These are phyloP conservation scores for Parazoanthus atlanticus DNA, from an alignment of 92 coral and sea anemone genomes.

Conservation along the genomic window DNA sequence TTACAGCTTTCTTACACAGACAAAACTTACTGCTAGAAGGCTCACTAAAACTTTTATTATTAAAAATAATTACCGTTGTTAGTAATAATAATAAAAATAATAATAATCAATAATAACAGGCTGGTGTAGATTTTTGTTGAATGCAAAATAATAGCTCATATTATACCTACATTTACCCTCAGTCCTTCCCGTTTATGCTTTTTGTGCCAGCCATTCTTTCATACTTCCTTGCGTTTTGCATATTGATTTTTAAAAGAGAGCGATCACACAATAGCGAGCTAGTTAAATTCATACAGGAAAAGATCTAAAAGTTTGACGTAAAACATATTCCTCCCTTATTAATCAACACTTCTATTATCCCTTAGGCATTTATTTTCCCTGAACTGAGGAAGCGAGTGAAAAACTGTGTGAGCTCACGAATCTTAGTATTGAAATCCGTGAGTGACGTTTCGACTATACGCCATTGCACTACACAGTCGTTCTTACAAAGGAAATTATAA, in stretches of 20 bases:
- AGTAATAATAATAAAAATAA: constrained; percentile 1
- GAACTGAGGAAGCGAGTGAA: too few species aligned
- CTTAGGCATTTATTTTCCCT: too few species aligned
- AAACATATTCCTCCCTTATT: too few species aligned
- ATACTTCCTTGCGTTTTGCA: neutral
- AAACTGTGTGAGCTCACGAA: too few species aligned
- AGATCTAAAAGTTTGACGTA: neutral
- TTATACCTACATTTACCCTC: neutral
- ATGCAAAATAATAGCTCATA: neutral
- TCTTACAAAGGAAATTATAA: too few species aligned
- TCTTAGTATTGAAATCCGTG: too few species aligned
- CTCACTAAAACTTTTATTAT: neutral
- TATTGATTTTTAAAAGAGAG: neutral
- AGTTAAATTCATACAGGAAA: neutral
- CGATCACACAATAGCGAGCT: neutral
- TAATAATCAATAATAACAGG: neutral
- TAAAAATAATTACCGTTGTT: neutral
- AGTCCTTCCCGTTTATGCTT: neutral
- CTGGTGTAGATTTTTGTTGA: neutral
- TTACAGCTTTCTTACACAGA: neutral
- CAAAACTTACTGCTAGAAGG: neutral
- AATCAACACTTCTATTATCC: too few species aligned
- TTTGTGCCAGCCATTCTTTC: neutral
- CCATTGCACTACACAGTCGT: too few species aligned
- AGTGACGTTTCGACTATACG: too few species aligned